Percentiles rank a stretch among this genome's conserved stretches.
Evolutionary conservation across 2,888 invertebrate genomes (phyloP).

Genomic region (Fissipunctia ypsillon): DNA sequence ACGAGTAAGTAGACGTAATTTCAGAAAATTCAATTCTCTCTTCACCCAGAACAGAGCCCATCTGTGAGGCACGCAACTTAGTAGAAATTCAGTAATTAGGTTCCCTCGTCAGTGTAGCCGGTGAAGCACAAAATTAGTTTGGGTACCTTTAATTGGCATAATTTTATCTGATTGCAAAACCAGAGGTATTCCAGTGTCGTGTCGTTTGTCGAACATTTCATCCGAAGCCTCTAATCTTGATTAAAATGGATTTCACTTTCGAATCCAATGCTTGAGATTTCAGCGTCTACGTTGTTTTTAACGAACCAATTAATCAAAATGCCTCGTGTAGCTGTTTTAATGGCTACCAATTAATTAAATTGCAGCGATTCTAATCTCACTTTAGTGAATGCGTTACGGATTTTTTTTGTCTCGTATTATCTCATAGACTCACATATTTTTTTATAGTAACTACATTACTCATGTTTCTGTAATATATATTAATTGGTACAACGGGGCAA

Average conservation of each 20-base stretch:
- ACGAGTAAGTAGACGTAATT: constrained; percentile 16
- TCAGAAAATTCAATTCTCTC: constrained; percentile 47
- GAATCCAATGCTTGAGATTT: constrained; percentile 44
- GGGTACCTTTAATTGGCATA: constrained; percentile 58
- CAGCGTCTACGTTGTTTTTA: constrained; percentile 38
- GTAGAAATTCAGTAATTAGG: constrained; percentile 63
- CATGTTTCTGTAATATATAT: too few species aligned
- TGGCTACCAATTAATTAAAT: constrained; percentile 51
- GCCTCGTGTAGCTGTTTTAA: constrained; percentile 38
- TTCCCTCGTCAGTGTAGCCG: constrained; percentile 61
- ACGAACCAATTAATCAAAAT: constrained; percentile 61
- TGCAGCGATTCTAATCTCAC: constrained; percentile 20
- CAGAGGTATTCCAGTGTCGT: constrained; percentile 39
- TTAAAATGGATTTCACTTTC: constrained; percentile 46
- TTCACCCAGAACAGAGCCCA: constrained; percentile 11
- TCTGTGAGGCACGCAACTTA: constrained; percentile 31
- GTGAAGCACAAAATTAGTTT: constrained; percentile 57
- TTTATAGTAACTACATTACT: not conserved
- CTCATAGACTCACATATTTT: not conserved
- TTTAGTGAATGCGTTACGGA: constrained; percentile 3
- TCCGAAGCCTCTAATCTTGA: constrained; percentile 38
- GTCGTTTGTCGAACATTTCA: constrained; percentile 31
- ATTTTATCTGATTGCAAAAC: constrained; percentile 60
- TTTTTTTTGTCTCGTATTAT: not conserved
- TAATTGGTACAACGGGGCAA: too few species aligned